Evolutionary conservation across 2,888 invertebrate species (phyloP).

Genomic region (Brachyptera risi): DNA sequence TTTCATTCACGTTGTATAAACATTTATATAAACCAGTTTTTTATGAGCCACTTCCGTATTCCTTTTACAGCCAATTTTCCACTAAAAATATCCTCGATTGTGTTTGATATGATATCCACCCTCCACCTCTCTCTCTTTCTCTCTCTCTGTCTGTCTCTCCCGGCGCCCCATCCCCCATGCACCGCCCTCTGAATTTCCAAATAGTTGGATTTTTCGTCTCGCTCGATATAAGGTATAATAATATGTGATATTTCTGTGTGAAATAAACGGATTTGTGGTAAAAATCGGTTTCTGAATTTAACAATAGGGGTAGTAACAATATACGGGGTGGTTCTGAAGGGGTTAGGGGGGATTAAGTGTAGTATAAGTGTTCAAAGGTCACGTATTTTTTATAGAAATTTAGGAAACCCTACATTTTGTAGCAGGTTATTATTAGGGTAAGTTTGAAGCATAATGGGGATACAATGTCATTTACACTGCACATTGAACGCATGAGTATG

Average conservation of each 20-base stretch:
- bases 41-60: slow-evolving; percentile 17
- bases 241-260: background rate
- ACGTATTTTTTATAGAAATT: slow-evolving; percentile 8
- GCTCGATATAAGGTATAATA: slow-evolving; percentile 17
- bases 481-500: too few species aligned
- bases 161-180: background rate
- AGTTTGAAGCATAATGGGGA: too few species aligned
- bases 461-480: background rate
- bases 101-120: slow-evolving; percentile 13
- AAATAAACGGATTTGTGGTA: slow-evolving; percentile 22
- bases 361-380: background rate
- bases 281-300: slow-evolving; percentile 13
- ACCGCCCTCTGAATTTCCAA: slow-evolving; percentile 19
- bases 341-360: slow-evolving; percentile 6
- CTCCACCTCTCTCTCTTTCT: slow-evolving; percentile 8
- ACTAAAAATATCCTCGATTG: slow-evolving; percentile 20
- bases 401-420: slow-evolving; percentile 4
- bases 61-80: slow-evolving; percentile 20
- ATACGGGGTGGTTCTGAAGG: background rate
- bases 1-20: too few species aligned
- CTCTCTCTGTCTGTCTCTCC: too few species aligned
- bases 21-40: slow-evolving; percentile 7
- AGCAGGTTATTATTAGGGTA: background rate
- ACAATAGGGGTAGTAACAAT: slow-evolving; percentile 9
- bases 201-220: slow-evolving; percentile 1